Percentiles rank a stretch among this genome's conserved stretches.
Conservation (phyloP, 1,140 invertebrate species). For the Brachionus paranguensis region DNA sequence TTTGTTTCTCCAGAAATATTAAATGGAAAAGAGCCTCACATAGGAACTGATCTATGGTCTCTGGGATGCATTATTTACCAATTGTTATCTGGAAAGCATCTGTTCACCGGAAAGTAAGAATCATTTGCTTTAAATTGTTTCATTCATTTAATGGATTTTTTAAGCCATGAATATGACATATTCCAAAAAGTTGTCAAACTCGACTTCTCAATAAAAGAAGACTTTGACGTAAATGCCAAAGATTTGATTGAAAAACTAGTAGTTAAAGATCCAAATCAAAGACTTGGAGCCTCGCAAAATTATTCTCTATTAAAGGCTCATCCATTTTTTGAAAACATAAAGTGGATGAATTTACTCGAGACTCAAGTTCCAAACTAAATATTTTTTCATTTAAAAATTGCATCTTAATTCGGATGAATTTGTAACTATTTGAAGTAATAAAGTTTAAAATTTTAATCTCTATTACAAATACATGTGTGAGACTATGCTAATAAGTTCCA, state of each 20-base stretch:
- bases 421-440: too few species aligned
- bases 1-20: slow-evolving; percentile 95
- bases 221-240: slow-evolving; percentile 73
- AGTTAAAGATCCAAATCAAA: slow-evolving; percentile 66
- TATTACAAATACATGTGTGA: too few species aligned
- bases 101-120: slow-evolving; percentile 71
- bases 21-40: slow-evolving; percentile 69
- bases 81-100: slow-evolving; percentile 84
- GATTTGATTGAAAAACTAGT: slow-evolving; percentile 81
- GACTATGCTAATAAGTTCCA: too few species aligned
- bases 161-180: slow-evolving; percentile 85
- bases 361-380: slow-evolving; percentile 66
- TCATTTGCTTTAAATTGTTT: slow-evolving; percentile 28
- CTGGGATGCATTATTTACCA: slow-evolving; percentile 94
- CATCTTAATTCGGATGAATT: not conserved
- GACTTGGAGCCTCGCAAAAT: slow-evolving; percentile 67
- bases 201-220: slow-evolving; percentile 84
- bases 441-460: too few species aligned
- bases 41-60: slow-evolving; percentile 87
- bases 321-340: slow-evolving; percentile 73
- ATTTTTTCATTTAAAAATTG: not conserved
- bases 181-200: slow-evolving; percentile 89
- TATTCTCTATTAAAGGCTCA: slow-evolving; percentile 78
- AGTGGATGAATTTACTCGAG: slow-evolving; percentile 73
- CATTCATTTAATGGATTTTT: not conserved